Base-by-base conservation (phyloP, 2,888 invertebrate genomes). In the Acleris sparsana region DNA sequence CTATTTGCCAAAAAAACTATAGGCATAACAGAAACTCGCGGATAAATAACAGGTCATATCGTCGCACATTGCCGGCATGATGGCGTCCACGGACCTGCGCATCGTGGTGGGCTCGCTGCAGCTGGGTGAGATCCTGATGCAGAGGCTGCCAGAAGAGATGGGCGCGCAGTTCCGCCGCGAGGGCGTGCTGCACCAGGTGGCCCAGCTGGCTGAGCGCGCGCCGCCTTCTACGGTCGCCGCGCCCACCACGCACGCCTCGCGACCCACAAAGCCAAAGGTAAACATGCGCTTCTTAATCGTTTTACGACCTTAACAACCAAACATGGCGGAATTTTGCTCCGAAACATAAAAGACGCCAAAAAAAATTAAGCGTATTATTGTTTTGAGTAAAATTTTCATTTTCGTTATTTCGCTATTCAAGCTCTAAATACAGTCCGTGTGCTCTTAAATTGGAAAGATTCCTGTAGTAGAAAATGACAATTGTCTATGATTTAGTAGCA, bases 51-150 rank as follows among this genome's bases (percentile, higher is more conserved):
- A 93, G 92, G 95, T 97, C 72, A 97, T 98, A 64, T 97, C 98
- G 69, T 99, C 99, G 76, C 99, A 99, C 88, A 97, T 99, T 82
- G 99, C 99, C 39, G 98, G 98, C 67, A 99, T 99, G 99, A 95
- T 99, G 95, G 98, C 99, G 1, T 99, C 99, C 5, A 97, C 96
- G 84, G 99, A 99, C 93, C 94, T 99, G 70, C 95, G 98, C 80
- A 98, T 99, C 80, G 98, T 99, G 52, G 99, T 99, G 57, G 98
- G 98, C 62, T 98, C 99, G 51, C 93, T 99, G 60, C 99, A 99
- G 92, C 97, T 99, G 95, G 98, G 98, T 5, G 97, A 98, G 87
- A 97, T 99, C 75, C 92, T 99, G 69, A 98, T 99, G 97, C 97
- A 97, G 86, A 98, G 99, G 80, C 91, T 99, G 76, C 98, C 99